These are phyloP conservation scores for Scortum barcoo DNA, from an alignment of 2,113 vertebrate genomes.

Conservation along the genomic window DNA sequence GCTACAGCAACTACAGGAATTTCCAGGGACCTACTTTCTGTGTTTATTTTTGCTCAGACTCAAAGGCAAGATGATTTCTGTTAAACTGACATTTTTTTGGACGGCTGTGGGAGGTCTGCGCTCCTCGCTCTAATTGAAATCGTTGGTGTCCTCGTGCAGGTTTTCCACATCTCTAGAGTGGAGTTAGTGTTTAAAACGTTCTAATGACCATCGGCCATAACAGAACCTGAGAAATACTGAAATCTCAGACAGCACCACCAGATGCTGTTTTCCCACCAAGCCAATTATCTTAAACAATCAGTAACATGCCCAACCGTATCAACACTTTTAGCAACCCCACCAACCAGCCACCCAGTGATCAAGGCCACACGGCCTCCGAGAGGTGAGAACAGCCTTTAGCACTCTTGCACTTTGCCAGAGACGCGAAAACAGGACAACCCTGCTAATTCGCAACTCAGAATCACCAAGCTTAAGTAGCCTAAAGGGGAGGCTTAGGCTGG, in stretches of 20 bases:
- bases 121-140: background rate
- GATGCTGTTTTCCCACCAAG: background rate
- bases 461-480: slow-evolving; percentile 12
- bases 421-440: slow-evolving; percentile 21
- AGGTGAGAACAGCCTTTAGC: slow-evolving; percentile 48
- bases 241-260: background rate
- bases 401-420: slow-evolving; percentile 40
- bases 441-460: slow-evolving; percentile 23
- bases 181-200: background rate
- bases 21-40: slow-evolving; percentile 54
- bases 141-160: background rate
- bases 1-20: background rate
- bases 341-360: background rate
- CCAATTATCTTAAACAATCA: background rate
- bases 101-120: slow-evolving; percentile 6
- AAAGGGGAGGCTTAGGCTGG: slow-evolving; percentile 28
- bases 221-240: background rate
- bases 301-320: background rate
- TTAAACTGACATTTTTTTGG: background rate
- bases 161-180: background rate
- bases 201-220: background rate
- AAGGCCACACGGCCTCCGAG: background rate
- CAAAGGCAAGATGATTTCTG: slow-evolving; percentile 20
- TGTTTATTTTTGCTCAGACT: background rate
- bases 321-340: background rate